Conservation (phyloP, 2,888 invertebrate species). For the Matsumyia berberina region DNA sequence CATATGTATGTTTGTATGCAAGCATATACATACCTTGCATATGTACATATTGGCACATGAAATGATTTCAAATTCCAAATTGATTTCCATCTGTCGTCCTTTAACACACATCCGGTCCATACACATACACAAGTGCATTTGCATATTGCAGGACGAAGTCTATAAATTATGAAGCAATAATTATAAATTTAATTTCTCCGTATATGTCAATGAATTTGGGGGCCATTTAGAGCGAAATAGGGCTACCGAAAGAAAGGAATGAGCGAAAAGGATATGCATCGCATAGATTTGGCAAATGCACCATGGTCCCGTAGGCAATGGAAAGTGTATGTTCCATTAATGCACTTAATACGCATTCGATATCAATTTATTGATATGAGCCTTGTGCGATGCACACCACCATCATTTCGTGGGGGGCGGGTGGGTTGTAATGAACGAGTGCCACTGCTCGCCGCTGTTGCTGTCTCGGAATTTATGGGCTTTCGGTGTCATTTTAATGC, state of each 20-base stretch:
- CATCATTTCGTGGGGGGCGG: neutral
- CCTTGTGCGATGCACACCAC: constrained; percentile 18
- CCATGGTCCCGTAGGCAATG: constrained; percentile 22
- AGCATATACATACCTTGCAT: too few species aligned
- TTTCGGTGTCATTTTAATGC: constrained; percentile 64
- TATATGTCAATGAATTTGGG: constrained; percentile 54
- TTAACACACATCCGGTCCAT: constrained; percentile 13
- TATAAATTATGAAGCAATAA: constrained; percentile 70
- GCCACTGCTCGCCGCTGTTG: constrained; percentile 12
- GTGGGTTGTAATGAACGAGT: constrained; percentile 3
- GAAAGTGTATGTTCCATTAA: constrained; percentile 68
- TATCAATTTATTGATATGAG: constrained; percentile 69
- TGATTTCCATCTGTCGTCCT: constrained; percentile 63
- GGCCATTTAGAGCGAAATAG: constrained; percentile 21
- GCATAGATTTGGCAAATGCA: constrained; percentile 58
- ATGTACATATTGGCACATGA: constrained; percentile 12
- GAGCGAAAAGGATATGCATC: constrained; percentile 44
- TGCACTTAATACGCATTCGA: constrained; percentile 70
- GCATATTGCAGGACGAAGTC: constrained; percentile 49
- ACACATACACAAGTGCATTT: constrained; percentile 1
- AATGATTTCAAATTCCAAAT: constrained; percentile 56
- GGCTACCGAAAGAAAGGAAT: constrained; percentile 16
- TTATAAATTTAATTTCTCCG: constrained; percentile 71
- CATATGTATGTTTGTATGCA: too few species aligned
- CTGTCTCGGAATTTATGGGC: constrained; percentile 43